phyloP scores from a whole-genome alignment of 2,888 invertebrate genomes.

The Lithosia quadra region DNA sequence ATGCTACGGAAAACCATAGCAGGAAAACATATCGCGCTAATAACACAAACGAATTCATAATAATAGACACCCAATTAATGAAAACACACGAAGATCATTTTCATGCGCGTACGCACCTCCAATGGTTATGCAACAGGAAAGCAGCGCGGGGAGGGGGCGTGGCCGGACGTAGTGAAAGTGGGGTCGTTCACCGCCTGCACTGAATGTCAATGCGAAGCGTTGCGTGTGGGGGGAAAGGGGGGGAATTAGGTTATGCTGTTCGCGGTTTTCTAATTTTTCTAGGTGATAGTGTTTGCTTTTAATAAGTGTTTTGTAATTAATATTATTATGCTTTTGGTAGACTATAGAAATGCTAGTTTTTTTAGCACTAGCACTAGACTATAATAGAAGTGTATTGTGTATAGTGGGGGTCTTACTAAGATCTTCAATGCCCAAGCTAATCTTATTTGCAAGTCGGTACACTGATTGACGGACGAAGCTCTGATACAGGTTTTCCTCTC shows the following conservation, averaged over 20 bases:
- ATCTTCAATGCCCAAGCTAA: too few relatives aligned
- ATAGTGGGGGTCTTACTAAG: too few relatives aligned
- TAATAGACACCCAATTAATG: background rate
- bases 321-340: background rate
- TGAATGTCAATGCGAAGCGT: conserved; percentile 65
- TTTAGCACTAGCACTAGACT: too few relatives aligned
- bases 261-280: conserved; percentile 48
- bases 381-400: too few relatives aligned
- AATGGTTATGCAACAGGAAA: conserved; percentile 62
- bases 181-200: conserved; percentile 49
- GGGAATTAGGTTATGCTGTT: conserved; percentile 57
- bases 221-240: conserved; percentile 24
- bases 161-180: conserved; percentile 60
- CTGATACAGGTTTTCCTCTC: too few relatives aligned
- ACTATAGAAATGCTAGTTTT: background rate
- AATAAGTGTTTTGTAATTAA: conserved; percentile 11
- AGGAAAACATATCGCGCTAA: too few relatives aligned
- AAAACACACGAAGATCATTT: conserved; percentile 32
- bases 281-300: conserved; percentile 10
- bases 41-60: conserved; percentile 10
- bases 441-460: too few relatives aligned
- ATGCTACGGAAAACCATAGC: too few relatives aligned
- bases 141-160: conserved; percentile 50
- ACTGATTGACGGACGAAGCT: too few relatives aligned
- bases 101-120: conserved; percentile 47